Base-by-base conservation (phyloP, 1,140 invertebrate genomes). In the Bombus confusus region DNA sequence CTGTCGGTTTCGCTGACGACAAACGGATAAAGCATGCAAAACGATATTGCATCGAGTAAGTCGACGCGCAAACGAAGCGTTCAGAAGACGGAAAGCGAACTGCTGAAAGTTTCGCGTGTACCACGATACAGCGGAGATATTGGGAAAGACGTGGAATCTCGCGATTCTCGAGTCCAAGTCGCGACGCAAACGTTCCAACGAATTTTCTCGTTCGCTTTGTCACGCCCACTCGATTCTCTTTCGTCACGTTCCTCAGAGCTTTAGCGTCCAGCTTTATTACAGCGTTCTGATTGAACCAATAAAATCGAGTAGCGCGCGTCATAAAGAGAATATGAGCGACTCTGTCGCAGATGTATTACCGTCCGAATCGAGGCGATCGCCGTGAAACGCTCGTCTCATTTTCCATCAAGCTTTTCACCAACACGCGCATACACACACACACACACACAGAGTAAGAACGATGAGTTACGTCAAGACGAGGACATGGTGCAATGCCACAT, bases 241-340 rank as follows among this genome's bases (percentile, higher is more conserved):
- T 76, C 73, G 28, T 81, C 22, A 59, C 6, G 25, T 37, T 41
- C 15, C 25, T 37, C 18, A 1, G 13, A 12, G 9, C 13, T 71
- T 72, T 71, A 69, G 37, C 39, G 25, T 37, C 10, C 10, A 13
- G 9, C 4, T 79, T 62, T 84, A 79, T 43, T 72, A 25, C 39
- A n/a, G 25, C 39, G 66, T 79, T 72, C 25, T 47, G 68, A 85
- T 85, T 85, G 57, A 34, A 47, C 5, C 68, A 13, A 85, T 85
- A 80, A 85, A 85, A 85, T 80, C 52, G 47, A 72, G 52, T 31
- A 62, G 80, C 57, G 57, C 25, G 52, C n/a, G 66, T 80, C 83
- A 15, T 85, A 80, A 80, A 80, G 34, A 12, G 15, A 8, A 34
- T 39, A 31, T 34, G 22, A 43, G 18, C 41, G n/a, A 59, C n/a